phyloP scores from a whole-genome alignment of 2,113 vertebrate species.

The Myrmecobius fasciatus region DNA sequence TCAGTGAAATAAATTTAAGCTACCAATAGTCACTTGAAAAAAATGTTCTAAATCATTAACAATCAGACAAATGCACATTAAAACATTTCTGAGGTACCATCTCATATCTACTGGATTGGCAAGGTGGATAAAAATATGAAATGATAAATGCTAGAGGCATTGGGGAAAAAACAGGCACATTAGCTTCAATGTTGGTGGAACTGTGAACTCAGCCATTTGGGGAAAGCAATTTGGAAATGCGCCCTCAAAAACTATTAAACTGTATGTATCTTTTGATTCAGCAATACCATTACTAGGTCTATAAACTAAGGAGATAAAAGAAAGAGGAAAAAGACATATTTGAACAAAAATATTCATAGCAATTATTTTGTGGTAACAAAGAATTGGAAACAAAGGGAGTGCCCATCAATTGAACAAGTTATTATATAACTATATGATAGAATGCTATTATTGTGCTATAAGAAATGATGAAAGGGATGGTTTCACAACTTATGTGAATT shows the following conservation, averaged over 20 bases:
- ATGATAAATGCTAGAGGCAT: too few relatives aligned
- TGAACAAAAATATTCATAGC: neutral
- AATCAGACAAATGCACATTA: too few relatives aligned
- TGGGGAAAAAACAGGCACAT: too few relatives aligned
- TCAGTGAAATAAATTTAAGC: neutral
- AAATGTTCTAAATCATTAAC: too few relatives aligned
- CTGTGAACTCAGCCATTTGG: too few relatives aligned
- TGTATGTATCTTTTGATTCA: neutral
- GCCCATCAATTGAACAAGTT: neutral
- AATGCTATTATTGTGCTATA: neutral
- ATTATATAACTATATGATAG: neutral
- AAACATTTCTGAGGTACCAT: too few relatives aligned
- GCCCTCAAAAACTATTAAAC: too few relatives aligned
- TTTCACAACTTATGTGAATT: neutral
- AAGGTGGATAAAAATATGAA: too few relatives aligned
- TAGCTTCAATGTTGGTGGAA: too few relatives aligned
- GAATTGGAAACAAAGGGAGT: neutral
- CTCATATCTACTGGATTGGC: too few relatives aligned
- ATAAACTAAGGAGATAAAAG: neutral
- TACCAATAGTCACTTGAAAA: neutral
- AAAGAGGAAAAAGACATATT: neutral
- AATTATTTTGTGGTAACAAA: neutral
- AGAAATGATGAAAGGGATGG: neutral
- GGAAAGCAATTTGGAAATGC: too few relatives aligned
- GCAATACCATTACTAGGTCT: neutral